A percentile compares a stretch with the other conserved stretches of the same genome.
phyloP scores from a whole-genome alignment of 2,113 vertebrate species.

The Protobothrops flavoviridis region DNA sequence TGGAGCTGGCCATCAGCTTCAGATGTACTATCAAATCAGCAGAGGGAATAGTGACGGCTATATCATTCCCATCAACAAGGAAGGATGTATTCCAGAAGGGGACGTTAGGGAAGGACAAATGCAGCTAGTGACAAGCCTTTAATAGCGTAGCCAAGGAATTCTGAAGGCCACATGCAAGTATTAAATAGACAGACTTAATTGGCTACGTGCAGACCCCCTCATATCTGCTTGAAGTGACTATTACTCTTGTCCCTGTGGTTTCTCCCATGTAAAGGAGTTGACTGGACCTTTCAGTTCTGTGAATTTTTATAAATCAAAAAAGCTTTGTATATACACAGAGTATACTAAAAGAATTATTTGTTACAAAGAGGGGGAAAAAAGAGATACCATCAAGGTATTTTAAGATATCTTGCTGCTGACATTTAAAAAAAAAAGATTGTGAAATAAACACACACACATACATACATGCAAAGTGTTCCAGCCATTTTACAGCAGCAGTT shows the following conservation, averaged over 20 bases:
- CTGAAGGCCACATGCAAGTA: slow-evolving; percentile 69
- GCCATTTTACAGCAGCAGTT: slow-evolving; percentile 87
- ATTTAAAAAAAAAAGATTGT: slow-evolving; percentile 80
- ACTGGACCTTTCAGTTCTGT: slow-evolving; percentile 82
- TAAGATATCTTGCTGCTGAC: slow-evolving; percentile 88
- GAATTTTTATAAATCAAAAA: slow-evolving; percentile 80
- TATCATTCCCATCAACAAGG: slow-evolving; percentile 95
- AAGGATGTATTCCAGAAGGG: slow-evolving; percentile 91
- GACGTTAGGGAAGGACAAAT: slow-evolving; percentile 99
- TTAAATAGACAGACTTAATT: slow-evolving; percentile 68
- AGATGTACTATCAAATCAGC: slow-evolving; percentile 98
- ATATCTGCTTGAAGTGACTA: slow-evolving; percentile 60
- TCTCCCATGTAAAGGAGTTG: slow-evolving; percentile 69
- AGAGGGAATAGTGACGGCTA: slow-evolving; percentile 92
- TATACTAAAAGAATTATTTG: slow-evolving; percentile 89
- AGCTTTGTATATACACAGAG: slow-evolving; percentile 96
- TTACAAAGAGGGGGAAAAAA: slow-evolving; percentile 88
- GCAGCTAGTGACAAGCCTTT: slow-evolving; percentile 99
- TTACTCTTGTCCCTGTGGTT: slow-evolving; percentile 72
- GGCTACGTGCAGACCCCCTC: slow-evolving; percentile 64
- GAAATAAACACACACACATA: slow-evolving; percentile 53
- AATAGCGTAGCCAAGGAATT: slow-evolving; percentile 79
- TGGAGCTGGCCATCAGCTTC: slow-evolving; percentile 89
- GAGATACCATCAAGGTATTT: slow-evolving; percentile 93
- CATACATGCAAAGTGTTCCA: slow-evolving; percentile 66